A percentile compares a stretch with the other conserved stretches of the same genome.
These are phyloP conservation scores for Acinonyx jubatus DNA, from an alignment of 2,113 vertebrate species.

Conservation along the genomic window DNA sequence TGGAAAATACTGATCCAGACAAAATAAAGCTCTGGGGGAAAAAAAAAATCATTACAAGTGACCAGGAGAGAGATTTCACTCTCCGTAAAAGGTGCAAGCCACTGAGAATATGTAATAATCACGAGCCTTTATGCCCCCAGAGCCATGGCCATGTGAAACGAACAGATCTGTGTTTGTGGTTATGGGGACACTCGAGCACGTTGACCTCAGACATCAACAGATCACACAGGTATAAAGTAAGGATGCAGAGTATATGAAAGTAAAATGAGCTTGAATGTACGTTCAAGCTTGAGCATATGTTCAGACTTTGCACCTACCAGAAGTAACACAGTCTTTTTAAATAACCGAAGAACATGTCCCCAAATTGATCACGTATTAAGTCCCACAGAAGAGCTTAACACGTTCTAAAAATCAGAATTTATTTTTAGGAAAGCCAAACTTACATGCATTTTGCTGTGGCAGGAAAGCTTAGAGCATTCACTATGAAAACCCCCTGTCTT, in stretches of 20 bases:
- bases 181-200: background rate
- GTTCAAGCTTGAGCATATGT: background rate
- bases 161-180: background rate
- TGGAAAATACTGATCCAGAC: background rate
- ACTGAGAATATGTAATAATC: background rate
- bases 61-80: background rate
- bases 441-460: background rate
- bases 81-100: background rate
- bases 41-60: conserved; percentile 31
- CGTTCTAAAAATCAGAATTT: background rate
- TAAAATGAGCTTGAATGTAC: background rate
- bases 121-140: background rate
- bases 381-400: background rate
- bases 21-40: conserved; percentile 12
- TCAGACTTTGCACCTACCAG: background rate
- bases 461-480: background rate
- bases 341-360: background rate
- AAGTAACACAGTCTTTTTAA: background rate
- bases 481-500: background rate
- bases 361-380: background rate
- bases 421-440: background rate
- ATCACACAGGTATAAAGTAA: background rate
- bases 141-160: background rate
- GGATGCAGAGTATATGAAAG: background rate
- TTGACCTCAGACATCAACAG: background rate